These are phyloP conservation scores for Hirundo rustica DNA, from an alignment of 2,797 vertebrate genomes.

Conservation along the genomic window DNA sequence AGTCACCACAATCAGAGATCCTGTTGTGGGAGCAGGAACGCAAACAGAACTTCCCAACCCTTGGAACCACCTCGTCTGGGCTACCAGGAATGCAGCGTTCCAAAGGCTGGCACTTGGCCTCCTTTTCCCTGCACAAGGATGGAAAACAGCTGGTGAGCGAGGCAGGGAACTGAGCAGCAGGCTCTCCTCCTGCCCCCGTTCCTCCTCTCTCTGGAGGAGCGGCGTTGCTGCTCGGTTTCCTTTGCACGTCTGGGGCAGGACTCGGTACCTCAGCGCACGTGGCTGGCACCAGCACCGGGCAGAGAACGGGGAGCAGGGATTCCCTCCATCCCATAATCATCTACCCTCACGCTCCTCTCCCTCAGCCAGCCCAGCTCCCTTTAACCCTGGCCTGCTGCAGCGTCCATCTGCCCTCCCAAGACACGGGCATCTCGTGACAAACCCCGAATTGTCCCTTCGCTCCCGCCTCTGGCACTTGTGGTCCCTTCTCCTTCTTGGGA, in stretches of 20 bases:
- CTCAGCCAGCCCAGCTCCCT: neutral
- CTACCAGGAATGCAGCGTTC: neutral
- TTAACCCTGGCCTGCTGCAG: neutral
- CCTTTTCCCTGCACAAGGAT: neutral
- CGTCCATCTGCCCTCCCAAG: neutral
- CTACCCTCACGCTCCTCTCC: neutral
- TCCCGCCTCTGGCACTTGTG: neutral
- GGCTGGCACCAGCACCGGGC: rapidly evolving
- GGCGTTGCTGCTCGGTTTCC: rapidly evolving
- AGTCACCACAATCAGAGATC: neutral
- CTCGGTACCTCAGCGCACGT: neutral
- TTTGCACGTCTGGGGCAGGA: neutral
- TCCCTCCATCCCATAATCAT: rapidly evolving
- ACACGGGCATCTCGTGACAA: rapidly evolving
- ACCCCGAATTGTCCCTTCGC: rapidly evolving
- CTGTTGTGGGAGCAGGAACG: neutral
- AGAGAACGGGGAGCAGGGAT: rapidly evolving
- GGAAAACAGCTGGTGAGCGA: neutral
- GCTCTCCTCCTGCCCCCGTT: neutral
- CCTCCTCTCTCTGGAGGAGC: neutral
- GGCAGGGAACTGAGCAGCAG: neutral
- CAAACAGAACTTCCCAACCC: neutral
- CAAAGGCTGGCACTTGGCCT: neutral
- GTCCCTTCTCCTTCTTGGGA: rapidly evolving
- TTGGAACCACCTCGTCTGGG: neutral